Conservation (phyloP, 2,888 invertebrate species). For the Torymus tubicola region DNA sequence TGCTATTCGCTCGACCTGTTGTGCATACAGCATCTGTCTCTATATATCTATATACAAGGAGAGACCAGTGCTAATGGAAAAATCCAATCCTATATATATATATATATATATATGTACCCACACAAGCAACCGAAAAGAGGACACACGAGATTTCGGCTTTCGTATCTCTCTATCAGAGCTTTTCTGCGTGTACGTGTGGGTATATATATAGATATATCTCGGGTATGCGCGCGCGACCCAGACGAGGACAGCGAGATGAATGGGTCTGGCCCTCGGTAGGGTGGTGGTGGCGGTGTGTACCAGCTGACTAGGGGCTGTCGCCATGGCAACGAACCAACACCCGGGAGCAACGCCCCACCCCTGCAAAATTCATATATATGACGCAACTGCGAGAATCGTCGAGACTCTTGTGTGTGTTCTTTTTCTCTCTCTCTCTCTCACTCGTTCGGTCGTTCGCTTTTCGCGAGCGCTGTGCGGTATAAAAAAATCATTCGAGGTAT, state of each 20-base stretch:
- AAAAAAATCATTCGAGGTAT: constrained; percentile 9
- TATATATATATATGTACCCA: neutral
- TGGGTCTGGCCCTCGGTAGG: constrained; percentile 63
- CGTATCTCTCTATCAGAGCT: neutral
- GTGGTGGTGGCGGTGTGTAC: constrained; percentile 61
- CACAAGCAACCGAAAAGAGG: neutral
- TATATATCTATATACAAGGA: neutral
- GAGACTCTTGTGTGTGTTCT: neutral
- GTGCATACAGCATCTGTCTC: neutral
- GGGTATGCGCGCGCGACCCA: neutral
- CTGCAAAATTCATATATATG: constrained; percentile 66
- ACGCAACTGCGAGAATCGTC: neutral
- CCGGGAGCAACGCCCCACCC: constrained; percentile 72
- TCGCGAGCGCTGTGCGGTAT: neutral
- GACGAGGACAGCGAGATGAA: constrained; percentile 67
- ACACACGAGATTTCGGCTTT: neutral
- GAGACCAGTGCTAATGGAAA: neutral
- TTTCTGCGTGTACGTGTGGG: neutral
- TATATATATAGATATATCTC: neutral
- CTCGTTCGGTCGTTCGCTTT: neutral
- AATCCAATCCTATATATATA: neutral
- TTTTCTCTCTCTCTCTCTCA: neutral
- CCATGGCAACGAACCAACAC: constrained; percentile 71
- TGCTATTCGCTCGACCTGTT: neutral
- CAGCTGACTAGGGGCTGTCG: constrained; percentile 74